Base-by-base conservation (phyloP, 2,888 invertebrate species). In the Drosophila kokeensis region DNA sequence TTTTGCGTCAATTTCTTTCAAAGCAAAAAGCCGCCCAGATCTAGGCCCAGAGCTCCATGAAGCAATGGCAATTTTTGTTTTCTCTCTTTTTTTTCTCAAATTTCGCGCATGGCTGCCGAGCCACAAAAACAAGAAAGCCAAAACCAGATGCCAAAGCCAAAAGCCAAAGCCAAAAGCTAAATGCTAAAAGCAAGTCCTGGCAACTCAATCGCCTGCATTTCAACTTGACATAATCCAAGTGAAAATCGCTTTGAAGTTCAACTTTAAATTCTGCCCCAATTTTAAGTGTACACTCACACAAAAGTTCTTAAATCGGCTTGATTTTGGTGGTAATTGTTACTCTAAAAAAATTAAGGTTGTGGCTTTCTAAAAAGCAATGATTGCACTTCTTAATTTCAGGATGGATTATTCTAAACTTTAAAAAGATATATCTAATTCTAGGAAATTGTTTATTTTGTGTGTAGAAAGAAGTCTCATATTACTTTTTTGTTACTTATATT, bases 1-100 rank as follows among this genome's bases (percentile, higher is more conserved):
- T 85, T 64, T 68, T 50, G 70, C 62, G 66, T 60, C 57, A 82
- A 82, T 69, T 76, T 82, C 64, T 67, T 76, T 69, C 38, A 54
- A 76, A 67, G 54, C 38, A 48, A 49, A 64, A 78, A 70, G 70
- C 80, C 76, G 42, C 45, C 30, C 72, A 68, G 76, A 81, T 78
- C 81, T 76, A 68, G 57, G 67, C 76, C 45, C 55, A 40, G 24
- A 50, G 53, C 42, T 57, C 57, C 57, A 53, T 34, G 64, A 48
- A 68, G 73, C 71, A 62, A 53, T 36, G 54, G 73, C 63, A 73
- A 76, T 67, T 53, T 59, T 29, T 15, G 45, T 34, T 40, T 13
- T 42, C 27, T 10, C 11, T 60, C n/a, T 32, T 49, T 57, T 21
- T 49, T 63, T 63, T 71, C 78, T 73, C 73, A 75, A 81, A 88